Percentiles rank a stretch among this genome's conserved stretches.
These are phyloP conservation scores for Macropodus opercularis DNA, from an alignment of 2,797 vertebrate species.

Conservation along the genomic window DNA sequence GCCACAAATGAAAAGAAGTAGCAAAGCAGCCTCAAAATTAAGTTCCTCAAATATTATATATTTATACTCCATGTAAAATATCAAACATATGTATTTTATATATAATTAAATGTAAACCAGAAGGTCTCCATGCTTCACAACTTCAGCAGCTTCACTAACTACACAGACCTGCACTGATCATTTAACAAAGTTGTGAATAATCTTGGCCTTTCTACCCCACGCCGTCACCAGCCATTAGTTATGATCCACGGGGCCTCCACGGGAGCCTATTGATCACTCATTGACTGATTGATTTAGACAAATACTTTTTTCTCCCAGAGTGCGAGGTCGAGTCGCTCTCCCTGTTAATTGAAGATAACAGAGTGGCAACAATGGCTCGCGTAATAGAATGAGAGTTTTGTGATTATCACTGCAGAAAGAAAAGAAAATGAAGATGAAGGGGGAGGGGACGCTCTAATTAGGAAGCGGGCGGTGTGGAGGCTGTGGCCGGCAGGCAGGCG, in stretches of 20 bases:
- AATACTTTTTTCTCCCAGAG: conserved; percentile 76
- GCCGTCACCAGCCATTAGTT: conserved; percentile 71
- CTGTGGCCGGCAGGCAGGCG: conserved; percentile 82
- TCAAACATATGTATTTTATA: neutral
- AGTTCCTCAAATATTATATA: too few species aligned
- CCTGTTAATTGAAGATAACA: conserved; percentile 86
- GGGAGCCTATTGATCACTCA: conserved; percentile 80
- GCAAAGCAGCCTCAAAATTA: too few species aligned
- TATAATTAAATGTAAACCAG: neutral
- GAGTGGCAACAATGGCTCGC: conserved; percentile 77
- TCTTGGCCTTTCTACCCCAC: conserved; percentile 77
- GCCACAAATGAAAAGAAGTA: too few species aligned
- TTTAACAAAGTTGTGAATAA: conserved; percentile 73
- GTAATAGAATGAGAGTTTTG: conserved; percentile 80
- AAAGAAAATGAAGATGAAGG: conserved; percentile 76
- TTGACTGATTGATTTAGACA: conserved; percentile 83
- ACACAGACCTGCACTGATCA: conserved; percentile 53
- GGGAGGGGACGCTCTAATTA: conserved; percentile 76
- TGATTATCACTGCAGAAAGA: conserved; percentile 78
- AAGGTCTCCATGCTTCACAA: too few species aligned
- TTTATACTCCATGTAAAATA: neutral
- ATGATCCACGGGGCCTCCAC: conserved; percentile 71
- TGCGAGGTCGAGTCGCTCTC: conserved; percentile 74
- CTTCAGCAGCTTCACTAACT: conserved; percentile 32
- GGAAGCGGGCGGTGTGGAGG: conserved; percentile 78